Percentiles rank a stretch among this genome's conserved stretches.
These are phyloP conservation scores for Arctocebus calabarensis DNA, from an alignment of 2,797 vertebrate genomes.

Conservation along the genomic window DNA sequence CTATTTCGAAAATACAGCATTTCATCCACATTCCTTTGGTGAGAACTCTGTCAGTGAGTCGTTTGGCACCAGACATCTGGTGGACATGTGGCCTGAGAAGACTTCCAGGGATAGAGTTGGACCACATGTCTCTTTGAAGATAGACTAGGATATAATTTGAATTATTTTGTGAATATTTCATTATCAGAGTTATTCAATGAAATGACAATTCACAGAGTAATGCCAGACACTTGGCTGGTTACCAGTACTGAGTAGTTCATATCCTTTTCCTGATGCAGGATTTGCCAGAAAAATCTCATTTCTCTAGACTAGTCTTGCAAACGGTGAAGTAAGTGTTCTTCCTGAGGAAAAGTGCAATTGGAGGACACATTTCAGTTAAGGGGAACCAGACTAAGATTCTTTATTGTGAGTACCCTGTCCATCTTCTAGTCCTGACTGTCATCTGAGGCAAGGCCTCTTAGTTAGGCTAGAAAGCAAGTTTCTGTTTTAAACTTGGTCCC, in stretches of 20 bases:
- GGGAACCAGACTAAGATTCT: not conserved
- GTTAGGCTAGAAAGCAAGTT: not conserved
- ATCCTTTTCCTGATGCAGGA: not conserved
- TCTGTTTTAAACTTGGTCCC: not conserved
- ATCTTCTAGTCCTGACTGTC: not conserved
- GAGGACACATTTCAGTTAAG: not conserved
- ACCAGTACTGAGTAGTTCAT: not conserved
- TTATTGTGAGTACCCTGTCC: not conserved
- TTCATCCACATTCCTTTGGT: not conserved
- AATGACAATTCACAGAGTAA: not conserved
- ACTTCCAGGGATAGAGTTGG: not conserved
- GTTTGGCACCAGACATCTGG: not conserved
- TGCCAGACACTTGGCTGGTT: not conserved
- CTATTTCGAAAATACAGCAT: not conserved
- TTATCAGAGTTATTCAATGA: not conserved
- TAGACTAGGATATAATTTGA: not conserved
- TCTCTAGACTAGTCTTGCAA: not conserved
- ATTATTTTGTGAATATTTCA: not conserved
- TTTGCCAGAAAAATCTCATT: not conserved
- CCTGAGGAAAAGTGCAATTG: not conserved
- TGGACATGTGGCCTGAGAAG: not conserved
- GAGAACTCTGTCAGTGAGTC: not conserved
- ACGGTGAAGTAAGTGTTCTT: not conserved
- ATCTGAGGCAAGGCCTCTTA: not conserved
- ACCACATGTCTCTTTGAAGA: not conserved